Evolutionary conservation across 2,113 vertebrate genomes (phyloP).

Genomic region (Benitochromis conjunctus): DNA sequence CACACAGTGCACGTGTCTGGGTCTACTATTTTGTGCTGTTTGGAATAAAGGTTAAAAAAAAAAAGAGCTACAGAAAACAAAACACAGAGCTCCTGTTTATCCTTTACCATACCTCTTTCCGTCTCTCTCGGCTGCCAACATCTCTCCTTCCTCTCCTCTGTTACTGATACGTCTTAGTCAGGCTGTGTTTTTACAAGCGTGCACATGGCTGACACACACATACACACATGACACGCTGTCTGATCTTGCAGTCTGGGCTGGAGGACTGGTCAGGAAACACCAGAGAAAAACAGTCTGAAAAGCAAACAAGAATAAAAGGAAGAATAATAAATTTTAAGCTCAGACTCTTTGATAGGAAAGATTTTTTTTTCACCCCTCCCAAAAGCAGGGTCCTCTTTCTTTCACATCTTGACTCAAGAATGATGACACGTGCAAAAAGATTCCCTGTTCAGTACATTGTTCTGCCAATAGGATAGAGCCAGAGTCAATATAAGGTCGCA

Average conservation of each 20-base stretch:
- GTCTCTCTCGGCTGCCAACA: not conserved
- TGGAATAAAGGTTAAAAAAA: conserved; percentile 21
- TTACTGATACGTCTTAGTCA: conserved; percentile 48
- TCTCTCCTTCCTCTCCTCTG: conserved; percentile 37
- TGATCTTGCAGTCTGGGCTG: conserved; percentile 31
- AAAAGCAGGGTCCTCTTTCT: not conserved
- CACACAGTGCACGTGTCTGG: not conserved
- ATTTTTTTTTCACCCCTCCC: conserved; percentile 7
- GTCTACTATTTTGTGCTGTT: conserved; percentile 32
- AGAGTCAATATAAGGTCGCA: not conserved
- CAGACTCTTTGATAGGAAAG: conserved; percentile 29
- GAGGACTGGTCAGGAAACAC: conserved; percentile 46
- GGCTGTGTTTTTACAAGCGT: conserved; percentile 36
- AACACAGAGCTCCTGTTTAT: conserved; percentile 51
- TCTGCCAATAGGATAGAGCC: not conserved
- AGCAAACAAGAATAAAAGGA: conserved; percentile 39
- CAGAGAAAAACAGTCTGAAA: conserved; percentile 50
- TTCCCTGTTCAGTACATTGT: not conserved
- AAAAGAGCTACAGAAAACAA: conserved; percentile 47
- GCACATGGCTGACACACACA: conserved; percentile 8
- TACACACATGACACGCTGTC: conserved; percentile 8
- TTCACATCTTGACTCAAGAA: conserved; percentile 7
- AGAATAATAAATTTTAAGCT: conserved; percentile 44
- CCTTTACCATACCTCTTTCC: not conserved
- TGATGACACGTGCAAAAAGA: not conserved